These are phyloP conservation scores for Drosophila atroscutellata DNA, from an alignment of 2,888 invertebrate genomes.

Conservation along the genomic window DNA sequence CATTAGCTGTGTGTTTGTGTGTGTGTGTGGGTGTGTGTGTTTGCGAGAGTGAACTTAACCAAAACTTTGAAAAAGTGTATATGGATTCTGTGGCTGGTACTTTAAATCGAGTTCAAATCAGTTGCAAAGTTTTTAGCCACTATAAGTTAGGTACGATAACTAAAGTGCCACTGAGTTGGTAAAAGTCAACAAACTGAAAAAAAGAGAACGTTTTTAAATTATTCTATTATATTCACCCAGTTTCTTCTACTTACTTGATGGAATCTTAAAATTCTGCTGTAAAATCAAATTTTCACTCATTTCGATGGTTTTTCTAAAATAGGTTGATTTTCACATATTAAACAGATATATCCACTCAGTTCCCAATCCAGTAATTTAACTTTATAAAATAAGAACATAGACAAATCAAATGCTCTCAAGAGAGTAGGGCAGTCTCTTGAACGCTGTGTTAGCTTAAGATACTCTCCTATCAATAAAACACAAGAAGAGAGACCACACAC, in stretches of 20 bases:
- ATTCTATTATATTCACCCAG: not conserved
- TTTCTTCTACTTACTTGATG: not conserved
- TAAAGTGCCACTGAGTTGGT: conserved; percentile 3
- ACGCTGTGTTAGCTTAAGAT: not conserved
- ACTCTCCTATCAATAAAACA: not conserved
- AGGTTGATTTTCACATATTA: not conserved
- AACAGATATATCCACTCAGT: not conserved
- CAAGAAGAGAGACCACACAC: conserved; percentile 17
- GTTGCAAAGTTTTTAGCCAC: conserved; percentile 14
- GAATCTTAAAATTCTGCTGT: not conserved
- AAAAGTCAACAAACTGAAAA: not conserved
- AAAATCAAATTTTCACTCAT: not conserved
- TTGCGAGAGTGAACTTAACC: conserved; percentile 14
- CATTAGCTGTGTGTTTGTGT: conserved; percentile 49
- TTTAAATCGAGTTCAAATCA: conserved; percentile 12
- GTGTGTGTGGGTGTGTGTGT: conserved; percentile 6
- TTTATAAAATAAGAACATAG: not conserved
- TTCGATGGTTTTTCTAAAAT: not conserved
- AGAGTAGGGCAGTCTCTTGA: not conserved
- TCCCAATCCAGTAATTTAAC: not conserved
- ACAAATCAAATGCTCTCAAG: not conserved
- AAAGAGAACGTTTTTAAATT: not conserved
- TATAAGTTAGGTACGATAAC: conserved; percentile 4
- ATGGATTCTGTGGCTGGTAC: conserved; percentile 15
- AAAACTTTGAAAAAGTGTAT: conserved; percentile 25